These are phyloP conservation scores for Anabas testudineus DNA, from an alignment of 2,797 vertebrate species.

Conservation along the genomic window DNA sequence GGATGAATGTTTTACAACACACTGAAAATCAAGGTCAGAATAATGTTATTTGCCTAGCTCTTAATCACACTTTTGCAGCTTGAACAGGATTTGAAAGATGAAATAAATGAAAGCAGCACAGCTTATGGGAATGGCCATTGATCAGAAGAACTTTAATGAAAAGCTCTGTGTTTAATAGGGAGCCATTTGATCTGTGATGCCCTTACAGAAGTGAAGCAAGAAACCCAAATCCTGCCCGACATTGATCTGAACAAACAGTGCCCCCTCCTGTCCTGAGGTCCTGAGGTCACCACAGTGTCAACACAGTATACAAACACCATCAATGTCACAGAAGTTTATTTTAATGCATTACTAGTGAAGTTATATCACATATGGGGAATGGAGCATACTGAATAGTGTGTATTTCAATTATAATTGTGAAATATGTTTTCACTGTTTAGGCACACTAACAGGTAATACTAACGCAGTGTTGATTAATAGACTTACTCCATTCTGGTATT, in stretches of 20 bases:
- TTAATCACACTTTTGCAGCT: background rate
- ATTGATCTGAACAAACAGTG: conserved; percentile 68
- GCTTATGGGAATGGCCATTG: conserved; percentile 2
- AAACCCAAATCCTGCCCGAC: conserved; percentile 65
- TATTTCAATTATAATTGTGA: too few relatives aligned
- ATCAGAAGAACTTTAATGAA: conserved; percentile 30
- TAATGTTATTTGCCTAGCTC: conserved; percentile 7
- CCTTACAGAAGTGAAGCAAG: conserved; percentile 61
- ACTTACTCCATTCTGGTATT: background rate
- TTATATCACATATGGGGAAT: background rate
- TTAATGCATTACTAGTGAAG: background rate
- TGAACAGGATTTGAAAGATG: conserved; percentile 2
- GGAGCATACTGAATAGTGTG: too few relatives aligned
- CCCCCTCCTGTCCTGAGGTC: conserved; percentile 14
- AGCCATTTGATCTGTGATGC: conserved; percentile 57
- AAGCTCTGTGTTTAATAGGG: conserved; percentile 38
- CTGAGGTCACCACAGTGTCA: conserved; percentile 44
- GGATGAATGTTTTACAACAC: background rate
- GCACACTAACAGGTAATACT: background rate
- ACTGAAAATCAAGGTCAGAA: conserved; percentile 10
- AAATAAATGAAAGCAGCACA: conserved; percentile 7
- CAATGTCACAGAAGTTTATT: conserved; percentile 25
- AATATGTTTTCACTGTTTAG: conserved; percentile 5
- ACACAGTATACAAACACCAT: conserved; percentile 29
- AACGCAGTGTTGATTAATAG: background rate